A percentile compares a stretch with the other conserved stretches of the same genome.
These are phyloP conservation scores for Eupithecia centaureata DNA, from an alignment of 2,888 invertebrate genomes.

Conservation along the genomic window DNA sequence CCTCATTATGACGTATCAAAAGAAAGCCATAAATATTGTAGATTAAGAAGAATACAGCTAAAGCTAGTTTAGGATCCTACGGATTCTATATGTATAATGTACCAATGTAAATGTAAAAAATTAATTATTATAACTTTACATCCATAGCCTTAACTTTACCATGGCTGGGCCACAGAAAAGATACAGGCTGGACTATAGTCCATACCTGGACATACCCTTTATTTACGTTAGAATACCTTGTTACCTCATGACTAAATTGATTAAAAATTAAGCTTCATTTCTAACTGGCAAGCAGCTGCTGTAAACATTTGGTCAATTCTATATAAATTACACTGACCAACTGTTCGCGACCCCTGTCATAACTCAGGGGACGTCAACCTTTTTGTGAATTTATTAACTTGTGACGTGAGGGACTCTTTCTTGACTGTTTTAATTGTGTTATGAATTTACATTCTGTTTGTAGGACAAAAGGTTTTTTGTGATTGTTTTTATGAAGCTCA, in stretches of 20 bases:
- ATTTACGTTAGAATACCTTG: too few relatives aligned
- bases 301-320: slow-evolving; percentile 18
- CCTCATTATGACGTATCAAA: too few relatives aligned
- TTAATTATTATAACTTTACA: too few relatives aligned
- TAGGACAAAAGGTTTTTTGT: slow-evolving; percentile 1
- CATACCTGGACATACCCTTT: too few relatives aligned
- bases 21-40: too few relatives aligned
- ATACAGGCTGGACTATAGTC: too few relatives aligned
- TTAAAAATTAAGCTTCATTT: background rate
- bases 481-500: background rate
- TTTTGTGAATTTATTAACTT: slow-evolving; percentile 62
- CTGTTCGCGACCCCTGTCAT: slow-evolving; percentile 57
- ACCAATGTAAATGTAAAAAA: too few relatives aligned
- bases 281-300: slow-evolving; percentile 3
- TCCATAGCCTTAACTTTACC: too few relatives aligned
- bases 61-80: too few relatives aligned
- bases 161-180: too few relatives aligned
- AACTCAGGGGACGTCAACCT: slow-evolving; percentile 59
- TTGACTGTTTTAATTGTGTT: slow-evolving; percentile 42
- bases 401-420: slow-evolving; percentile 41
- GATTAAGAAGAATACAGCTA: too few relatives aligned
- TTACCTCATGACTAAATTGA: background rate
- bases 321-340: slow-evolving; percentile 46
- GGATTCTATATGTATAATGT: too few relatives aligned
- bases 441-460: slow-evolving; percentile 33